Evolutionary conservation across 1,140 invertebrate species (phyloP), one percentile per base, ranked within the genome.

Genomic region (Planococcus citri): DNA sequence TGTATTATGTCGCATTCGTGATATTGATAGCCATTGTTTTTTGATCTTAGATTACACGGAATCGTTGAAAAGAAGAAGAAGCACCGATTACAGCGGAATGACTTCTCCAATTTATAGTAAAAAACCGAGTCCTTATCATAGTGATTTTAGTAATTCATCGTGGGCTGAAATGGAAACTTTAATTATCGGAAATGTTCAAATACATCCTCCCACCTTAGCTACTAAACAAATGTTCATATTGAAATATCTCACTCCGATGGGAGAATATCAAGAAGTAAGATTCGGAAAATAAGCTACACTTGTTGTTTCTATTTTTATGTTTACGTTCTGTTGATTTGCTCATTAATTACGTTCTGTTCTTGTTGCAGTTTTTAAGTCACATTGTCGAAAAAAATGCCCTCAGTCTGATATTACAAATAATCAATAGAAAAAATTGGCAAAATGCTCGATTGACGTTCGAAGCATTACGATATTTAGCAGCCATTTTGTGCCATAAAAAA

Each of bases 401-500:
- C 37, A 87, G 91, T 27, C 80, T 97, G 14, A 93, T 98, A 64
- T 82, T 96, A 20, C 88, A 88, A 57, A 96, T 95, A 76, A 88
- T 96, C n/a, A 90, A 96, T 76, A 83, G 95, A 14, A 83, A 88
- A 4, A 88, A 94, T 78, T 92, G 91, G 0, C 85, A 87, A 72
- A 92, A 97, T 80, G 91, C 69, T 37, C 81, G 95, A 33, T 80
- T 98, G 1, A 93, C 93, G 0, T 98, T 98, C 81, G 95, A 97
- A 79, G 94, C 94, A 0, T 80, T 95, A 0, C 89, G 95, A 81
- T 98, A 97, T 79, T 80, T 98, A 1, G 90, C 94, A 0, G 90
- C 94, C 1, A 78, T 98, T 58, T 81, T 98, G 0, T 97, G 94
- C 75, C 95, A 98, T 78, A 98, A 97, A 79, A 98, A 97, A 78